phyloP scores from a whole-genome alignment of 2,113 vertebrate species.

The Cnemophilus loriae region DNA sequence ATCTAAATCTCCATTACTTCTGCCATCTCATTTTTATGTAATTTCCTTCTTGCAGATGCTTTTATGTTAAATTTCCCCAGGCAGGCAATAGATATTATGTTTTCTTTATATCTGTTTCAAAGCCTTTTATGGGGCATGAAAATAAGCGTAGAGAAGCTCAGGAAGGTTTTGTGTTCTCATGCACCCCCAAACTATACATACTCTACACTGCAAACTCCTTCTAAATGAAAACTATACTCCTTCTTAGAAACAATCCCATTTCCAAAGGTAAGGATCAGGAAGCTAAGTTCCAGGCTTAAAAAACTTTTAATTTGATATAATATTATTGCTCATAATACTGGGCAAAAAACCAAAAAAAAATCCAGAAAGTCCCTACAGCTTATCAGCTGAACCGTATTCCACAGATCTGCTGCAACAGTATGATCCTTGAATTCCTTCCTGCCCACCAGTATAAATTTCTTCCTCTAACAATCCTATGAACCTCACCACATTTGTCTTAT shows the following conservation, averaged over 20 bases:
- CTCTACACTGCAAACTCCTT: neutral
- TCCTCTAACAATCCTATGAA: neutral
- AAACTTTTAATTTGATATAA: neutral
- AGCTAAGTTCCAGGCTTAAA: neutral
- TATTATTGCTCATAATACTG: neutral
- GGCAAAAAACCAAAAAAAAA: neutral
- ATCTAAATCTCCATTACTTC: constrained; percentile 15
- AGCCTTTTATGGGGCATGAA: neutral
- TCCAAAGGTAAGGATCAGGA: neutral
- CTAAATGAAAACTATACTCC: neutral
- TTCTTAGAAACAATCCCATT: neutral
- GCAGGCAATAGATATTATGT: neutral
- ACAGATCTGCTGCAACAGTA: neutral
- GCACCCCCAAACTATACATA: neutral
- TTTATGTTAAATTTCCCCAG: neutral
- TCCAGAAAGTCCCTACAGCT: neutral
- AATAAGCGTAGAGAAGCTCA: neutral
- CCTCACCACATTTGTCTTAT: neutral
- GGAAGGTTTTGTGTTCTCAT: neutral
- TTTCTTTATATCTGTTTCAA: neutral
- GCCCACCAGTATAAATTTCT: neutral
- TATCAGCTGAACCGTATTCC: neutral
- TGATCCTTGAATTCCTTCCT: neutral
- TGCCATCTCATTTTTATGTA: constrained; percentile 1
- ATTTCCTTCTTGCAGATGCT: neutral